Percentiles rank a stretch among this genome's conserved stretches.
phyloP scores from a whole-genome alignment of 2,888 invertebrate genomes.

The Neoaliturus tenellus region DNA sequence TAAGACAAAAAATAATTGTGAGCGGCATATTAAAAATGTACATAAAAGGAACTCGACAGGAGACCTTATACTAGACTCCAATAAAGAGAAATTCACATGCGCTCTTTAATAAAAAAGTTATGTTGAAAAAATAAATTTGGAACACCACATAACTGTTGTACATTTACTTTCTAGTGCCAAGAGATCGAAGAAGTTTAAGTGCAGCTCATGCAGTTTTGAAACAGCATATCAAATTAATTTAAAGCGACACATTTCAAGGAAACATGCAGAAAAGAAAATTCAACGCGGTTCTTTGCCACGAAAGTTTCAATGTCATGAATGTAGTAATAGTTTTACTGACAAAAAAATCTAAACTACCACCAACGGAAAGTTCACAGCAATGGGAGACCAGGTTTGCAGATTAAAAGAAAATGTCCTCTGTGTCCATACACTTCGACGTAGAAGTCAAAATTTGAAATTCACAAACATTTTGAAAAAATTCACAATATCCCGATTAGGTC shows the following conservation, averaged over 20 bases:
- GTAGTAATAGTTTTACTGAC: background rate
- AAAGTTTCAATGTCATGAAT: background rate
- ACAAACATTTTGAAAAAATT: background rate
- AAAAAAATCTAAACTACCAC: background rate
- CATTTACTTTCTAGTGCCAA: background rate
- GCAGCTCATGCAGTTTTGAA: background rate
- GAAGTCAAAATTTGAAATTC: background rate
- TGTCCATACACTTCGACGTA: background rate
- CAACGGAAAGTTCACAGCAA: background rate
- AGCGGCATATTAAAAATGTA: background rate
- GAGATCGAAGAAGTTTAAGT: background rate
- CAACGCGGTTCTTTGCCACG: background rate
- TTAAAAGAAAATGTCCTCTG: background rate
- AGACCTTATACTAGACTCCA: background rate
- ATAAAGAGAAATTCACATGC: background rate
- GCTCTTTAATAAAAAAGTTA: background rate
- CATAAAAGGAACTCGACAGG: background rate
- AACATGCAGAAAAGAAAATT: background rate
- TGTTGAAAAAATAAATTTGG: background rate
- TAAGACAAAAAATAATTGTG: background rate
- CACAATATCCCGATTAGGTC: background rate
- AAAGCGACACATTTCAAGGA: background rate
- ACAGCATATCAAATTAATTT: background rate
- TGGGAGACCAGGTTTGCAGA: background rate
- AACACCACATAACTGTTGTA: background rate